A percentile compares a stretch with the other conserved stretches of the same genome.
phyloP scores from a whole-genome alignment of 2,797 vertebrate species.

The Sebastes iracundus region DNA sequence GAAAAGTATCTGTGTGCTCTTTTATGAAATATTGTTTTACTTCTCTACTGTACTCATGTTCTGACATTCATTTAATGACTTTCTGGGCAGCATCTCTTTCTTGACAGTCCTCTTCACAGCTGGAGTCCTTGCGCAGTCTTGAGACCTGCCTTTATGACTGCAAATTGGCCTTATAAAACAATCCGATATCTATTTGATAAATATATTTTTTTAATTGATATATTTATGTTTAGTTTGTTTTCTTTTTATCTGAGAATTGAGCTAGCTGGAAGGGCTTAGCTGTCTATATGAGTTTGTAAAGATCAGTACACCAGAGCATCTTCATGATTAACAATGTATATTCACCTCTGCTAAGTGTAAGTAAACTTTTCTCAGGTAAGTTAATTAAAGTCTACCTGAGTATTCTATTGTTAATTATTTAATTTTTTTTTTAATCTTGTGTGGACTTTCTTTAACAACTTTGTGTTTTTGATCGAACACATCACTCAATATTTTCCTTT shows the following conservation, averaged over 20 bases:
- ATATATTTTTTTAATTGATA: background rate
- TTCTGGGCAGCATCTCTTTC: background rate
- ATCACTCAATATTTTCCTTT: too few species aligned
- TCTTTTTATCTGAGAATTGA: background rate
- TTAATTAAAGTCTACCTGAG: too few species aligned
- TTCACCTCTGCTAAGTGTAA: too few species aligned
- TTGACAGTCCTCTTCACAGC: background rate
- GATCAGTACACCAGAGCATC: too few species aligned
- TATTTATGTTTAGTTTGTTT: background rate
- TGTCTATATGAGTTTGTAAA: background rate
- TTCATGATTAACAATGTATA: too few species aligned
- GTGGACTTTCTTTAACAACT: too few species aligned
- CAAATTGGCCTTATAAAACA: background rate
- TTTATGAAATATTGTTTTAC: slow-evolving; percentile 14
- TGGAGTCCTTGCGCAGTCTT: background rate
- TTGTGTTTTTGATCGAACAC: too few species aligned
- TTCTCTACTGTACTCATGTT: background rate
- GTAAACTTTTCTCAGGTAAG: too few species aligned
- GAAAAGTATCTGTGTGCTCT: slow-evolving; percentile 71
- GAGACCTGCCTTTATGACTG: background rate
- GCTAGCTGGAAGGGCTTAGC: background rate
- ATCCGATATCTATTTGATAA: background rate
- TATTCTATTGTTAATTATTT: too few species aligned
- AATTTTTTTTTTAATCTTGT: too few species aligned
- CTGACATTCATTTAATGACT: background rate